A percentile compares a stretch with the other conserved stretches of the same genome.
phyloP scores from a whole-genome alignment of 2,888 invertebrate genomes.

The Carabus problematicus region DNA sequence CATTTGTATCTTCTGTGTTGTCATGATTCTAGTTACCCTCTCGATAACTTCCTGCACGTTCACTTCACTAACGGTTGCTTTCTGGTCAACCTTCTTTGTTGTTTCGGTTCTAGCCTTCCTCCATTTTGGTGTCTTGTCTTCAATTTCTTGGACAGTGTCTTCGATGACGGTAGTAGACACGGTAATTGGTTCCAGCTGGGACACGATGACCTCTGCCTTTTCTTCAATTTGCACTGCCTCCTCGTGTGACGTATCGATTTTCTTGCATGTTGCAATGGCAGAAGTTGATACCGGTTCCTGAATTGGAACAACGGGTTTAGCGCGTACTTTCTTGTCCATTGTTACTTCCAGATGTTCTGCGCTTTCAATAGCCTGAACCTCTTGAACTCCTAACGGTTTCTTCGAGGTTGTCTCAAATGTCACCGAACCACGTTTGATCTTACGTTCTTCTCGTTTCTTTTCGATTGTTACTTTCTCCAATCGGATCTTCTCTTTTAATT shows the following conservation, averaged over 20 bases:
- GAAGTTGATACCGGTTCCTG: conserved; percentile 67
- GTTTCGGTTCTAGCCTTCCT: conserved; percentile 51
- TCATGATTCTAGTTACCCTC: conserved; percentile 64
- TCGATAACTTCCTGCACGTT: conserved; percentile 65
- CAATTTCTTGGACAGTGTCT: conserved; percentile 62
- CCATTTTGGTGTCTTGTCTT: conserved; percentile 53
- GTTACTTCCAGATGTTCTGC: conserved; percentile 64
- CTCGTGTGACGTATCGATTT: conserved; percentile 65
- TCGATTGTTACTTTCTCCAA: conserved; percentile 62
- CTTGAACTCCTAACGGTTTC: conserved; percentile 63
- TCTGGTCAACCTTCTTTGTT: conserved; percentile 55
- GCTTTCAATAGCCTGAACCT: conserved; percentile 62
- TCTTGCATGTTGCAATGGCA: conserved; percentile 69
- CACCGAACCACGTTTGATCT: conserved; percentile 50
- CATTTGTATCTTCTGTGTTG: conserved; percentile 66
- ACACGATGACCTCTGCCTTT: conserved; percentile 62
- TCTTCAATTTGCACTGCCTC: conserved; percentile 57
- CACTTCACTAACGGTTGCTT: conserved; percentile 59
- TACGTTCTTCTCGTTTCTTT: conserved; percentile 56
- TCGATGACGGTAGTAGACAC: conserved; percentile 67
- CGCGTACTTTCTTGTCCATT: conserved; percentile 58
- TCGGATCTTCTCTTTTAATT: conserved; percentile 62
- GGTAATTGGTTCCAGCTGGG: conserved; percentile 66
- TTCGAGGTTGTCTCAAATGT: conserved; percentile 58
- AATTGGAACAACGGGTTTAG: conserved; percentile 64